Evolutionary conservation across 2,113 vertebrate species (phyloP).

Genomic region (Bubo bubo): DNA sequence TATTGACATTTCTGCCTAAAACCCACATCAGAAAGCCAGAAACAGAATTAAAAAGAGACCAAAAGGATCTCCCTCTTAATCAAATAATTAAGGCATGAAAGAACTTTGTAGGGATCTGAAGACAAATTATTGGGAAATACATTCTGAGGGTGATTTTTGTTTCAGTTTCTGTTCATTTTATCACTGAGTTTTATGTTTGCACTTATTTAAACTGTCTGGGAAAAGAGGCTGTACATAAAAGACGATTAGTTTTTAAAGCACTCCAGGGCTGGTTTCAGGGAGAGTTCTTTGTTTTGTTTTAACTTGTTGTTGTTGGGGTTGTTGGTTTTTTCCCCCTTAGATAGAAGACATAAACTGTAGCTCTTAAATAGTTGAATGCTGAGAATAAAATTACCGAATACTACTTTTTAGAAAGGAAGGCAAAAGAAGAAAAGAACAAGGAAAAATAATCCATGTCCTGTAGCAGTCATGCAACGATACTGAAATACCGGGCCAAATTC

Average conservation of each 20-base stretch:
- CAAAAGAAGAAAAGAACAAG: not conserved
- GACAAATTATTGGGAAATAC: constrained; percentile 30
- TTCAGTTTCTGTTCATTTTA: constrained; percentile 59
- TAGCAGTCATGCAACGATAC: not conserved
- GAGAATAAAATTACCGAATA: constrained; percentile 47
- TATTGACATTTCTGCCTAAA: not conserved
- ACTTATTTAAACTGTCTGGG: constrained; percentile 73
- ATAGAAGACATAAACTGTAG: constrained; percentile 65
- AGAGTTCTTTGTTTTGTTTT: constrained; percentile 41
- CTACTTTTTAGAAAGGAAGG: not conserved
- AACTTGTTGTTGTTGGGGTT: not conserved
- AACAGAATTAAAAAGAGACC: not conserved
- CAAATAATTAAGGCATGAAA: constrained; percentile 11
- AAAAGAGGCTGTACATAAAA: constrained; percentile 74
- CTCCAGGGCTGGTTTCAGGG: constrained; percentile 66
- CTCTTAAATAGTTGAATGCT: constrained; percentile 68
- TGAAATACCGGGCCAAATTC: constrained; percentile 21
- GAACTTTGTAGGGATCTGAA: constrained; percentile 30
- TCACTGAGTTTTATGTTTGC: constrained; percentile 71
- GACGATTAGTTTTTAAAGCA: constrained; percentile 76
- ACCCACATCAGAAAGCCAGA: not conserved
- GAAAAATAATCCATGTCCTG: not conserved
- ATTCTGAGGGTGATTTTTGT: constrained; percentile 27
- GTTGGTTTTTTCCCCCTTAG: not conserved
- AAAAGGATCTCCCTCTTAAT: not conserved